Percentiles rank a stretch among this genome's conserved stretches.
phyloP scores from a whole-genome alignment of 1,140 invertebrate genomes.

The Diachasmimorpha longicaudata region DNA sequence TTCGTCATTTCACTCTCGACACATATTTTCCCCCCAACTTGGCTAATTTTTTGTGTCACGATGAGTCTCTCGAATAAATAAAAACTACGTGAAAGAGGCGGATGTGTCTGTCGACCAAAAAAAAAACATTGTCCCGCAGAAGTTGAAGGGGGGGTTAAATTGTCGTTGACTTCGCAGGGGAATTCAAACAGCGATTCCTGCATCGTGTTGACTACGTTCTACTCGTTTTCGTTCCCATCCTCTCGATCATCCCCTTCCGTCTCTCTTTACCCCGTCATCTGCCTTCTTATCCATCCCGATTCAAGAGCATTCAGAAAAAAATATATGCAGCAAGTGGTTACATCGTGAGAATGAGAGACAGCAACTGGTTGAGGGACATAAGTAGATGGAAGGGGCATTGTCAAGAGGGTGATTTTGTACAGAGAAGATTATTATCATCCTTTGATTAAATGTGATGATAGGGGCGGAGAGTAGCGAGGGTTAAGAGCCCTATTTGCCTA shows the following conservation, averaged over 20 bases:
- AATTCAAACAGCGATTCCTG: background rate
- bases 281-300: background rate
- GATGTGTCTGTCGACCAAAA: background rate
- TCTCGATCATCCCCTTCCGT: background rate
- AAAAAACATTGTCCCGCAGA: background rate
- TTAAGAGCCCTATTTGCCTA: too few species aligned
- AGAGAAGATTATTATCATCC: background rate
- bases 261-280: background rate
- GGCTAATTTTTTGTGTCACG: background rate
- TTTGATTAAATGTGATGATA: too few species aligned
- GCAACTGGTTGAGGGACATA: background rate
- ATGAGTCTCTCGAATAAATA: background rate
- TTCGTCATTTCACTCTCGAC: too few species aligned
- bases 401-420: background rate
- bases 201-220: background rate
- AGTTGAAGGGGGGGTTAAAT: background rate
- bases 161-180: background rate
- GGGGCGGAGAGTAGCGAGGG: too few species aligned
- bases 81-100: background rate
- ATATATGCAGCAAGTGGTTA: background rate
- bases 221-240: background rate
- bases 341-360: background rate
- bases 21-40: background rate
- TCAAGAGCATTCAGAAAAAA: background rate
- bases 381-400: background rate